Evolutionary conservation across 2,797 vertebrate genomes (phyloP).

Genomic region (Gymnothorax reevesii): DNA sequence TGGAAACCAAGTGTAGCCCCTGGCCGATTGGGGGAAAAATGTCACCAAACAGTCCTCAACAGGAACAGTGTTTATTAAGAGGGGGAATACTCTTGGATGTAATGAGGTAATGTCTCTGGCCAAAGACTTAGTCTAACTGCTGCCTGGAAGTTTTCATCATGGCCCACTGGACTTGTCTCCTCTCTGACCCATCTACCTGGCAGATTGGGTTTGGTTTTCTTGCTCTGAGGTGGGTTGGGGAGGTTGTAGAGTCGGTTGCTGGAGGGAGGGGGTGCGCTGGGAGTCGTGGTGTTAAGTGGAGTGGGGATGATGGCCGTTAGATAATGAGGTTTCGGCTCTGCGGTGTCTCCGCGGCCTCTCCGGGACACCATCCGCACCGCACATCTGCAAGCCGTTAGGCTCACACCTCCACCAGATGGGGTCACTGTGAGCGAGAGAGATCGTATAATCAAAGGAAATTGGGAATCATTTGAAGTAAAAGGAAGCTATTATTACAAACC

Average conservation of each 20-base stretch:
- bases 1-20: not conserved
- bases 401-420: slow-evolving; percentile 66
- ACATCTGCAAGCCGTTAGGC: slow-evolving; percentile 76
- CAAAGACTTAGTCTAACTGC: slow-evolving; percentile 25
- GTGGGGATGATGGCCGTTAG: not conserved
- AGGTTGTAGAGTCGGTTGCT: not conserved
- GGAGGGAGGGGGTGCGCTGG: not conserved
- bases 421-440: slow-evolving; percentile 57
- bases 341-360: slow-evolving; percentile 51
- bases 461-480: slow-evolving; percentile 66
- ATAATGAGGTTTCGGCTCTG: slow-evolving; percentile 37
- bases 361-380: slow-evolving; percentile 48
- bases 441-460: slow-evolving; percentile 72
- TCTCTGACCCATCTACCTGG: not conserved
- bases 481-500: slow-evolving; percentile 61
- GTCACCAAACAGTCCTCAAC: slow-evolving; percentile 39
- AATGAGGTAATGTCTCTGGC: slow-evolving; percentile 53
- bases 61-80: slow-evolving; percentile 41
- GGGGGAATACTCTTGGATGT: slow-evolving; percentile 33
- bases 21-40: slow-evolving; percentile 43
- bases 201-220: too few species aligned
- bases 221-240: not conserved
- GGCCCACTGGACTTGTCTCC: not conserved
- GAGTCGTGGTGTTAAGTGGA: not conserved
- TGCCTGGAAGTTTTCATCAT: not conserved